Conservation (phyloP, 1,140 invertebrate species). For the Melitaea cinxia region DNA sequence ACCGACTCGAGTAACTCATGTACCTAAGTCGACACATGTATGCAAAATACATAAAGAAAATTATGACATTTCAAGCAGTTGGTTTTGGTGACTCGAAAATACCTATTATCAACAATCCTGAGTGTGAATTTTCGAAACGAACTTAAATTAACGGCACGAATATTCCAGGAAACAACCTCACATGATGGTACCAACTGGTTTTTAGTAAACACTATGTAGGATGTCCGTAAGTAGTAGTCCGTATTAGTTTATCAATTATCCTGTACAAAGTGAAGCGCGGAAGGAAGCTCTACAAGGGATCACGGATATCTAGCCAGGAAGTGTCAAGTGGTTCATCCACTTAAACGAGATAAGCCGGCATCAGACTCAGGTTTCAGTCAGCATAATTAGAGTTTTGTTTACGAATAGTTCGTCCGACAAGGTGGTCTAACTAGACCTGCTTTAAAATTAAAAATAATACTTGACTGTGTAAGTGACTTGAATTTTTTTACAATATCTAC, state of each 20-base stretch:
- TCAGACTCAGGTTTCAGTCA: slow-evolving; percentile 39
- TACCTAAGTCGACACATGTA: slow-evolving; percentile 5
- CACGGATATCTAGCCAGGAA: slow-evolving; percentile 72
- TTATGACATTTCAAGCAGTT: background rate
- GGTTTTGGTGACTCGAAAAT: slow-evolving; percentile 1
- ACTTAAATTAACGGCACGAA: slow-evolving; percentile 38
- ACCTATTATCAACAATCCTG: slow-evolving; percentile 11
- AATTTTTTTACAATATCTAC: slow-evolving; percentile 8
- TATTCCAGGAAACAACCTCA: slow-evolving; percentile 42
- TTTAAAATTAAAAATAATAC: slow-evolving; percentile 30
- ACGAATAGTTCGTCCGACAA: slow-evolving; percentile 39
- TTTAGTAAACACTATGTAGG: slow-evolving; percentile 47
- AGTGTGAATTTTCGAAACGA: slow-evolving; percentile 22
- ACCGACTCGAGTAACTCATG: background rate
- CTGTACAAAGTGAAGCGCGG: slow-evolving; percentile 45
- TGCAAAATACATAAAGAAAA: background rate
- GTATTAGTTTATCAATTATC: slow-evolving; percentile 63
- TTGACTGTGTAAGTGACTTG: slow-evolving; percentile 18
- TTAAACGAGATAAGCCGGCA: slow-evolving; percentile 62
- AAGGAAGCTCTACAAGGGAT: slow-evolving; percentile 73
- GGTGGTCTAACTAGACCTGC: slow-evolving; percentile 39
- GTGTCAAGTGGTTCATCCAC: slow-evolving; percentile 56
- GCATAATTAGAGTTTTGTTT: slow-evolving; percentile 44
- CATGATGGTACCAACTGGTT: slow-evolving; percentile 46
- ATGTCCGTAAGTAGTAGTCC: slow-evolving; percentile 60